Percentiles rank a stretch among this genome's conserved stretches.
These are phyloP conservation scores for Phrynosoma platyrhinos DNA, from an alignment of 2,113 vertebrate species.

Conservation along the genomic window DNA sequence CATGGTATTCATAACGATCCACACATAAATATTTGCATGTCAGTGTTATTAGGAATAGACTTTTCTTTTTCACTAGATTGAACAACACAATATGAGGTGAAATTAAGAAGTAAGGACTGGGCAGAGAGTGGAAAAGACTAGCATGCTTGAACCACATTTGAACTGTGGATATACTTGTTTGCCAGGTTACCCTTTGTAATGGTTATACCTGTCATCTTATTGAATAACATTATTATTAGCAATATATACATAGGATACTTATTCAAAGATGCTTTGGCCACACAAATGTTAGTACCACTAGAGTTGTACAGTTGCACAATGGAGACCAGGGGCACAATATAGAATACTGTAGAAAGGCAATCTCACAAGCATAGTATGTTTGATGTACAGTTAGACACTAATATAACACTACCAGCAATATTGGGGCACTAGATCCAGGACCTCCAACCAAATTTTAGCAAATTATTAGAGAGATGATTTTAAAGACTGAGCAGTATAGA, in stretches of 20 bases:
- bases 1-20: neutral
- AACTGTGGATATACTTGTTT: neutral
- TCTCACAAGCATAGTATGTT: neutral
- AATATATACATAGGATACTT: neutral
- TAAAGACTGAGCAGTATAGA: no score
- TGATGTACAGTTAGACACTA: neutral
- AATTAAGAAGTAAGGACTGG: neutral
- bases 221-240: neutral
- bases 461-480: neutral
- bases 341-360: no score
- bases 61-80: neutral
- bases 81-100: neutral
- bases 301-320: neutral
- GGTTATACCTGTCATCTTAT: neutral
- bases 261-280: neutral
- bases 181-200: neutral
- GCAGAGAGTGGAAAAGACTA: neutral
- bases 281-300: neutral
- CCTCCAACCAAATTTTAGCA: neutral
- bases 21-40: neutral
- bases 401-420: neutral
- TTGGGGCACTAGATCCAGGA: neutral
- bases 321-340: neutral
- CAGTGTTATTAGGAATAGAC: neutral
- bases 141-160: no score